A percentile compares a stretch with the other conserved stretches of the same genome.
Conservation (phyloP, 64 coral and sea anemone genomes). For the Astreopora myriophthalma region DNA sequence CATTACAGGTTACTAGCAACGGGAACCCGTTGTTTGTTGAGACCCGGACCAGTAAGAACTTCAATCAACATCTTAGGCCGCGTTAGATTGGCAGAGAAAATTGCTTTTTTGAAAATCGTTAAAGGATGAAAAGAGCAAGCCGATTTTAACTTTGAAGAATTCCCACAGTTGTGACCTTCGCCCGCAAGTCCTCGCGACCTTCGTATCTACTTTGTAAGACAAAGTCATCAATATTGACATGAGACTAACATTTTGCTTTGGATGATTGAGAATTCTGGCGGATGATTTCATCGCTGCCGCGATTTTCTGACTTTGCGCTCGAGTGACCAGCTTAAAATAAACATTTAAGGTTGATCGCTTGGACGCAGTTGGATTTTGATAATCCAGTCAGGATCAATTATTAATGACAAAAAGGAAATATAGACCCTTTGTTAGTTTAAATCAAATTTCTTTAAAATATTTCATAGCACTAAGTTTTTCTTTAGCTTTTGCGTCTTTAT, state of each 20-base stretch:
- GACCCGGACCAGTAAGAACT: neutral
- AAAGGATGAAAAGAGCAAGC: neutral
- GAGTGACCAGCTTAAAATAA: neutral
- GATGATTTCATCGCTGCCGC: neutral
- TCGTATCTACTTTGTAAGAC: too few species aligned
- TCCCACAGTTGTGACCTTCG: neutral
- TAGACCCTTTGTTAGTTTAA: neutral
- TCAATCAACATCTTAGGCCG: neutral
- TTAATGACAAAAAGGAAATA: neutral
- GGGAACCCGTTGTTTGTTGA: constrained; percentile 10
- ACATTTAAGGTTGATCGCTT: neutral
- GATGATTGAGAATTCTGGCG: neutral
- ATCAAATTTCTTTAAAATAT: neutral
- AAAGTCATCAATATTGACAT: neutral
- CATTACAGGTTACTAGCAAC: neutral
- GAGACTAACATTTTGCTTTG: neutral
- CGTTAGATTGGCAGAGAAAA: neutral
- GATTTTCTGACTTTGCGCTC: neutral
- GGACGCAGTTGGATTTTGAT: neutral
- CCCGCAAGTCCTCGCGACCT: neutral
- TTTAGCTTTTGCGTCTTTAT: neutral
- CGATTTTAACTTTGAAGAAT: neutral
- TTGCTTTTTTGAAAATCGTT: neutral
- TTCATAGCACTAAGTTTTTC: neutral
- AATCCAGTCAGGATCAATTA: neutral